Percentiles rank a stretch among this genome's conserved stretches.
These are phyloP conservation scores for Capreolus pygargus DNA, from an alignment of 2,113 vertebrate species.

Conservation along the genomic window DNA sequence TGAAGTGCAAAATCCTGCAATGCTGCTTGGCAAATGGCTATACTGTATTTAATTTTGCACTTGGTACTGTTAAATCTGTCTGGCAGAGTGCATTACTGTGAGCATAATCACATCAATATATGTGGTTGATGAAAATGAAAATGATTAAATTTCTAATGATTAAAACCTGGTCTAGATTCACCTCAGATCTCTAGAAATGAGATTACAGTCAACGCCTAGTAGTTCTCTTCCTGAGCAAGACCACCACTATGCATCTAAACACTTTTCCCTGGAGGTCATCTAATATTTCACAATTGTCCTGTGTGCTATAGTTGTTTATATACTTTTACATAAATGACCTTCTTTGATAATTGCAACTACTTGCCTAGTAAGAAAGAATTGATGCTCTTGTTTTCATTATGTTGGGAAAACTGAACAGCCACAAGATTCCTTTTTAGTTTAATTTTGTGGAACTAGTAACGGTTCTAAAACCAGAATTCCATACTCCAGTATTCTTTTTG, in stretches of 20 bases:
- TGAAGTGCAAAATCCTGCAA: not conserved
- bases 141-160: not conserved
- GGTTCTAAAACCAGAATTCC: not conserved
- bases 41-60: not conserved
- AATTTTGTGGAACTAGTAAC: not conserved
- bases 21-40: not conserved
- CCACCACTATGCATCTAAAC: not conserved
- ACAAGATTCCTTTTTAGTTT: not conserved
- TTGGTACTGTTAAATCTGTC: not conserved
- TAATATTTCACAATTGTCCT: conserved; percentile 9
- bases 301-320: not conserved
- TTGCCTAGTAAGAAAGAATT: not conserved
- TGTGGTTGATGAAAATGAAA: not conserved
- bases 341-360: not conserved
- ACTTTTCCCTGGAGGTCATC: not conserved
- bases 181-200: not conserved
- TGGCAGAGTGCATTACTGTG: not conserved
- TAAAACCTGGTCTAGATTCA: not conserved
- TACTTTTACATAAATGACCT: not conserved
- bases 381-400: not conserved
- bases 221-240: not conserved
- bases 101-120: not conserved
- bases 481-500: not conserved
- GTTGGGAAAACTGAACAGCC: not conserved
- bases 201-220: conserved; percentile 12